Conservation (phyloP, 2,113 vertebrate species). For the Aptenodytes forsteri region DNA sequence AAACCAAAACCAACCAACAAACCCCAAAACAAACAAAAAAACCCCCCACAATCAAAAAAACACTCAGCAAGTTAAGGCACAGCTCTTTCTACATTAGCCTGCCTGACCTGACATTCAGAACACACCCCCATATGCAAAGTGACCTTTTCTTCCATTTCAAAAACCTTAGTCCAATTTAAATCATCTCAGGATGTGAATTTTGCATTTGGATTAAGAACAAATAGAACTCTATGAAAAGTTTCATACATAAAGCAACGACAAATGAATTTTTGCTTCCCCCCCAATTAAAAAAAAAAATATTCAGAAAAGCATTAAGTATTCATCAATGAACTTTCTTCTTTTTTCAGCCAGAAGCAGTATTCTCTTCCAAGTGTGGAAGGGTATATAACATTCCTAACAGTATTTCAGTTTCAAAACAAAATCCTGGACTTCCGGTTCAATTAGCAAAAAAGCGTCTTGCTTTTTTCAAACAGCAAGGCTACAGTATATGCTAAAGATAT, state of each 20-base stretch:
- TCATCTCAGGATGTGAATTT: constrained; percentile 39
- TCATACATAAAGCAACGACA: constrained; percentile 32
- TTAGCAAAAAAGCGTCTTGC: neutral
- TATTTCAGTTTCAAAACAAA: constrained; percentile 2
- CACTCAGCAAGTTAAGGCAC: constrained; percentile 1
- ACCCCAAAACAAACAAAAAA: too few relatives aligned
- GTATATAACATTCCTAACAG: neutral
- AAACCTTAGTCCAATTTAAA: neutral
- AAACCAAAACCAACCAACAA: neutral
- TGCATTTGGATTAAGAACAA: constrained; percentile 22
- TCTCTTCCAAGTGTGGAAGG: neutral
- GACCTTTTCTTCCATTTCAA: neutral
- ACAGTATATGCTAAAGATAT: neutral
- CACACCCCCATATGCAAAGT: neutral
- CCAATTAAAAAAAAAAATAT: neutral
- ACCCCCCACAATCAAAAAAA: neutral
- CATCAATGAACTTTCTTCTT: neutral
- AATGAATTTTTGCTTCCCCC: neutral
- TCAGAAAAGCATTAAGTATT: neutral
- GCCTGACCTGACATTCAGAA: neutral
- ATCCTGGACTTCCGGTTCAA: neutral
- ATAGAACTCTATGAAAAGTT: constrained; percentile 10
- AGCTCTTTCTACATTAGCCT: neutral
- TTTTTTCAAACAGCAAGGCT: neutral
- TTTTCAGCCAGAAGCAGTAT: constrained; percentile 34